Percentiles rank a stretch among this genome's conserved stretches.
Conservation (phyloP, 1,140 invertebrate genomes). For the Palaemon carinicauda region DNA sequence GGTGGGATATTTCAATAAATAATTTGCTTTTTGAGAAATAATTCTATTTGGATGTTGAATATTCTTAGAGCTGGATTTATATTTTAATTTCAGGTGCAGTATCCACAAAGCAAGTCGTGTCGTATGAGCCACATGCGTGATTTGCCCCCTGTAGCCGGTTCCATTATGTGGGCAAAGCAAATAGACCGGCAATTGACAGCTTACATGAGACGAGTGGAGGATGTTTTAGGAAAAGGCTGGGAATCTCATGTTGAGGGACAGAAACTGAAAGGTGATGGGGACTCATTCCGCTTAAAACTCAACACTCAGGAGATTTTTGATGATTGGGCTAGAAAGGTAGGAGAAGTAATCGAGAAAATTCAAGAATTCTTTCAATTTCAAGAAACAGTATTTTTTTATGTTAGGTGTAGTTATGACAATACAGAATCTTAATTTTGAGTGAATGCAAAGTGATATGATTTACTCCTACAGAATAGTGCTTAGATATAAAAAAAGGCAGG, state of each 20-base stretch:
- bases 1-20: too few species aligned
- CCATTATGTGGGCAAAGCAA: slow-evolving; percentile 98
- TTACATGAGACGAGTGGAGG: slow-evolving; percentile 80
- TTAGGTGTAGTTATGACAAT: background rate
- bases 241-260: slow-evolving; percentile 99
- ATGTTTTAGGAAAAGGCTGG: slow-evolving; percentile 84
- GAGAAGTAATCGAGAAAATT: background rate
- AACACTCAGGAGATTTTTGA: slow-evolving; percentile 97
- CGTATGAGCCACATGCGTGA: slow-evolving; percentile 90
- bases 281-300: slow-evolving; percentile 94
- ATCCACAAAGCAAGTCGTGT: slow-evolving; percentile 90
- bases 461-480: too few species aligned
- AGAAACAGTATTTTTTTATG: background rate
- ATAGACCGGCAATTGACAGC: slow-evolving; percentile 98
- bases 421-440: too few species aligned
- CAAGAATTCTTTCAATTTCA: slow-evolving; percentile 32
- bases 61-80: slow-evolving; percentile 9
- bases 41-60: too few species aligned
- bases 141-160: slow-evolving; percentile 94
- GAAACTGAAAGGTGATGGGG: slow-evolving; percentile 96
- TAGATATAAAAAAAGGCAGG: too few species aligned
- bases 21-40: too few species aligned
- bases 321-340: slow-evolving; percentile 88
- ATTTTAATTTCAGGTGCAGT: slow-evolving; percentile 76
- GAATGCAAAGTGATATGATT: too few species aligned